These are phyloP conservation scores for Xanthia togata DNA, from an alignment of 2,888 invertebrate species.

Conservation along the genomic window DNA sequence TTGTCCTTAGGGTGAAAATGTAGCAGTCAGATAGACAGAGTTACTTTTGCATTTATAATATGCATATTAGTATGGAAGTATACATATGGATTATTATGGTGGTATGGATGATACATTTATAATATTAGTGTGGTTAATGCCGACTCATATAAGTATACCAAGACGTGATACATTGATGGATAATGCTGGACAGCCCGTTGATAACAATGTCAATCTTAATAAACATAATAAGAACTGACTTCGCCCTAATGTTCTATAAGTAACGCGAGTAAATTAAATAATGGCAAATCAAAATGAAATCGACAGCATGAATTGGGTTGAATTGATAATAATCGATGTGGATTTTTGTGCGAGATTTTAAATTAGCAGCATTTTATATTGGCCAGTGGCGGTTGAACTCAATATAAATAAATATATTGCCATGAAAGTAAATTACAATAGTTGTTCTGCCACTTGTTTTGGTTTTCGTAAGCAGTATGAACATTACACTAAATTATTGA, in stretches of 20 bases:
- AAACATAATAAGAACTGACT: constrained; percentile 43
- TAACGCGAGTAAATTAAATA: constrained; percentile 49
- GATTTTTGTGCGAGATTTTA: constrained; percentile 33
- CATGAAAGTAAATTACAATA: constrained; percentile 24
- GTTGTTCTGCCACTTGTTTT: background rate
- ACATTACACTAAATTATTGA: background rate
- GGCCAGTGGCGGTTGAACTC: constrained; percentile 1
- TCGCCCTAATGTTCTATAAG: constrained; percentile 38
- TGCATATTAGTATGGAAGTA: too few species aligned
- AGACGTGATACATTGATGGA: background rate
- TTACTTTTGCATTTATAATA: background rate
- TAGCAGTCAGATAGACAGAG: background rate
- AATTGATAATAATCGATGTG: constrained; percentile 44
- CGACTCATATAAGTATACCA: background rate
- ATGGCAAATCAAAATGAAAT: constrained; percentile 55
- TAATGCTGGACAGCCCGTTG: constrained; percentile 6
- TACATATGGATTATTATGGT: background rate
- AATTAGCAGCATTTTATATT: constrained; percentile 25
- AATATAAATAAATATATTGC: constrained; percentile 11
- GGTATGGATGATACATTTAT: too few species aligned
- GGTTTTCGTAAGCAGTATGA: background rate
- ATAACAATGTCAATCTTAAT: constrained; percentile 41
- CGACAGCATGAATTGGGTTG: constrained; percentile 52
- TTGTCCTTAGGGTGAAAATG: too few species aligned
- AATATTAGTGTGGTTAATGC: background rate